Conservation (phyloP, 2,113 vertebrate species). For the Tachysurus vachellii region DNA sequence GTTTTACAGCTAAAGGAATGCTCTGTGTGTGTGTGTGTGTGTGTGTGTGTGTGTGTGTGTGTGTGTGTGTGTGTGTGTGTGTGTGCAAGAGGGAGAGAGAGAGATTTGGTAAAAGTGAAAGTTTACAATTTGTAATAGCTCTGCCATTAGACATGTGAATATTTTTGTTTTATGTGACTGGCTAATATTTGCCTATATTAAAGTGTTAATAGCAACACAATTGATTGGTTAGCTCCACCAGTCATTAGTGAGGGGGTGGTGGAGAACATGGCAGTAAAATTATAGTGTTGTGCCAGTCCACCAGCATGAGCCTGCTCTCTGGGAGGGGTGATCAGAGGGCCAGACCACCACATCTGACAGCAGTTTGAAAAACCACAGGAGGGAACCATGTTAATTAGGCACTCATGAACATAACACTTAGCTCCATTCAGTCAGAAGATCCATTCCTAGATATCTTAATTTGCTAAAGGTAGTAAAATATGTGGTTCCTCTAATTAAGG, state of each 20-base stretch:
- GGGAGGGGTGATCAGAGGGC: slow-evolving; percentile 44
- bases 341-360: slow-evolving; percentile 51
- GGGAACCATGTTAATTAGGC: slow-evolving; percentile 56
- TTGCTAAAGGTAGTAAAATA: slow-evolving; percentile 41
- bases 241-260: slow-evolving; percentile 58
- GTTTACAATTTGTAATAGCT: slow-evolving; percentile 46
- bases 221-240: slow-evolving; percentile 54
- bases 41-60: background rate
- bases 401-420: slow-evolving; percentile 51
- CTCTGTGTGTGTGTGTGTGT: background rate
- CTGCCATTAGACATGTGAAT: slow-evolving; percentile 53
- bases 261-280: slow-evolving; percentile 52
- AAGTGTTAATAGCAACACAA: slow-evolving; percentile 64
- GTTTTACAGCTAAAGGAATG: background rate
- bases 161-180: slow-evolving; percentile 62
- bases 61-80: too few relatives aligned
- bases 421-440: slow-evolving; percentile 42
- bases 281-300: slow-evolving; percentile 51
- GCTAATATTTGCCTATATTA: slow-evolving; percentile 60
- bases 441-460: slow-evolving; percentile 47
- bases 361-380: slow-evolving; percentile 57
- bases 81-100: background rate
- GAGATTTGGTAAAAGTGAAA: slow-evolving; percentile 55
- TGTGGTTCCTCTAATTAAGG: slow-evolving; percentile 29
- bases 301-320: slow-evolving; percentile 53